A percentile compares a stretch with the other conserved stretches of the same genome.
phyloP scores from a whole-genome alignment of 2,888 invertebrate species.

The Lobophora halterata region DNA sequence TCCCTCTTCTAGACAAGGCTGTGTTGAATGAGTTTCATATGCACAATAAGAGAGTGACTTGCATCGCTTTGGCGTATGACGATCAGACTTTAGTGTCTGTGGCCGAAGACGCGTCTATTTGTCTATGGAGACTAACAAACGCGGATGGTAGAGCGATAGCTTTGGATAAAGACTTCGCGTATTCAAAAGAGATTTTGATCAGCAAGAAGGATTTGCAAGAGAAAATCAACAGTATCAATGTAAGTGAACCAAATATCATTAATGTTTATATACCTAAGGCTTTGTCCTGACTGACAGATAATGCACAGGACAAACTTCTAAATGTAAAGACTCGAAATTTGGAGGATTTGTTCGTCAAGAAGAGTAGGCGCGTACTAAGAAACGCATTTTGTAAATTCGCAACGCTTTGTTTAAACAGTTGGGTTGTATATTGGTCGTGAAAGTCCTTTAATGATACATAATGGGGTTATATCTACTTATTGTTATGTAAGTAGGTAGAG shows the following conservation, averaged over 20 bases:
- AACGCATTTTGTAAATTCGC: no score
- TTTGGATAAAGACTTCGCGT: conserved; percentile 87
- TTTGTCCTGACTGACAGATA: no score
- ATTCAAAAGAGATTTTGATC: conserved; percentile 91
- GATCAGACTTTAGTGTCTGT: conserved; percentile 89
- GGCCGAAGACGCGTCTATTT: conserved; percentile 88
- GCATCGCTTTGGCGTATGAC: conserved; percentile 87
- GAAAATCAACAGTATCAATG: conserved; percentile 83
- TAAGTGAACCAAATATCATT: conserved; percentile 40
- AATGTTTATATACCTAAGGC: not conserved
- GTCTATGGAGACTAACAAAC: conserved; percentile 91
- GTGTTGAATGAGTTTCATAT: conserved; percentile 74
- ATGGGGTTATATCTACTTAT: no score
- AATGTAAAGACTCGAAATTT: no score
- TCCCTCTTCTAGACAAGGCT: conserved; percentile 85
- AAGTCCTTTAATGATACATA: no score
- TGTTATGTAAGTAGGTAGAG: no score
- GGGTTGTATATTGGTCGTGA: no score
- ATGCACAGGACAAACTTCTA: no score
- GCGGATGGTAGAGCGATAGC: conserved; percentile 86
- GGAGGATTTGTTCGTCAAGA: no score
- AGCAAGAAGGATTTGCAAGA: conserved; percentile 89
- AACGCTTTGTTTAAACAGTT: no score
- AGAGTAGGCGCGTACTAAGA: no score
- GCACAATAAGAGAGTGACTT: conserved; percentile 76